A percentile compares a stretch with the other conserved stretches of the same genome.
Evolutionary conservation across 2,888 invertebrate genomes (phyloP).

Genomic region (Philonicus albiceps): DNA sequence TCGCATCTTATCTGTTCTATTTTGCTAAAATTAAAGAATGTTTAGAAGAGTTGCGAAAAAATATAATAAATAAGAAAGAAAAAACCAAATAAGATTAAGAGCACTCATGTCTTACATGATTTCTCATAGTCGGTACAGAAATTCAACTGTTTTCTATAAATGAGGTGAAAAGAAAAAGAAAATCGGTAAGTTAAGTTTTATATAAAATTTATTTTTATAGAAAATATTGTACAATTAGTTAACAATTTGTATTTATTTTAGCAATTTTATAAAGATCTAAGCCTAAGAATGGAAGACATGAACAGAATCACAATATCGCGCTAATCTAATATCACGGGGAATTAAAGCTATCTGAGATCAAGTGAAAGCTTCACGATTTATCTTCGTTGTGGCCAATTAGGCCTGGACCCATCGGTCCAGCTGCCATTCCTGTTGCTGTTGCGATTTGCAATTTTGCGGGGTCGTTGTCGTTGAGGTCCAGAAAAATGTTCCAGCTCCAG

Average conservation of each 20-base stretch:
- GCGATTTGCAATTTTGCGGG: background rate
- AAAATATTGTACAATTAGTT: background rate
- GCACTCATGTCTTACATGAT: background rate
- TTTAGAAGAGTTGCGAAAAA: too few relatives aligned
- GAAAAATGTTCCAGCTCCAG: slow-evolving; percentile 29
- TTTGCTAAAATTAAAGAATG: too few relatives aligned
- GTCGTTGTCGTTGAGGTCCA: background rate
- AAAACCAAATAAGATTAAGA: too few relatives aligned
- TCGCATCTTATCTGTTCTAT: too few relatives aligned
- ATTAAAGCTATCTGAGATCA: slow-evolving; percentile 31
- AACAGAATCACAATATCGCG: slow-evolving; percentile 2
- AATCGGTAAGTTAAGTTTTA: background rate
- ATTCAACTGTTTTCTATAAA: background rate
- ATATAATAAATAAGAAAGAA: too few relatives aligned
- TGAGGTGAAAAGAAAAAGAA: background rate
- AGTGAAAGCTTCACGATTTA: slow-evolving; percentile 6
- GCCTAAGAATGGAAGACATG: slow-evolving; percentile 7
- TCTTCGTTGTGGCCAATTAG: background rate
- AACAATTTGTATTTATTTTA: background rate
- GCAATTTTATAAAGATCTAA: background rate
- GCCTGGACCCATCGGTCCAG: slow-evolving; percentile 3
- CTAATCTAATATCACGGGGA: slow-evolving; percentile 3
- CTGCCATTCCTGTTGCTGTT: background rate
- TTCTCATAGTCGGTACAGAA: background rate
- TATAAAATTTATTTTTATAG: background rate